phyloP scores from a whole-genome alignment of 2,113 vertebrate species.

The Gobiocypris rarus region DNA sequence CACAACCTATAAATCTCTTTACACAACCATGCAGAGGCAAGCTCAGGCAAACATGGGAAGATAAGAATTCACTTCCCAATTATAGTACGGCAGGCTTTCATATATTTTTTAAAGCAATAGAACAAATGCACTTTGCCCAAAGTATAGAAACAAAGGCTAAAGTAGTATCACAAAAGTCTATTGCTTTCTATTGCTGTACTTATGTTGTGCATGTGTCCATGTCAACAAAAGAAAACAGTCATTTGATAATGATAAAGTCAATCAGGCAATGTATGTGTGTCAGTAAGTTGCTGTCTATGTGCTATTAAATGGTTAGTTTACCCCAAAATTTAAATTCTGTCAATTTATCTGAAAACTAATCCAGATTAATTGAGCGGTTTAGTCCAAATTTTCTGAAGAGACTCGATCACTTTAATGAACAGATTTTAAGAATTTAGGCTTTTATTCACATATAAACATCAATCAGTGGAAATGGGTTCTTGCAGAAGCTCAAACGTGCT shows the following conservation, averaged over 20 bases:
- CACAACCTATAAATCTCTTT: conserved; percentile 43
- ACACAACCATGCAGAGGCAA: conserved; percentile 50
- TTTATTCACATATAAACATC: too few species aligned
- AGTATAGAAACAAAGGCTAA: background rate
- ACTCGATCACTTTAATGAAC: too few species aligned
- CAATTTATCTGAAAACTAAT: too few species aligned
- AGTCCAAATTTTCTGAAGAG: too few species aligned
- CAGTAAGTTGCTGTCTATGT: background rate
- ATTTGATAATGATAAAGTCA: background rate
- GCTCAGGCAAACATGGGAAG: conserved; percentile 63
- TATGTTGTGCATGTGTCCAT: conserved; percentile 27
- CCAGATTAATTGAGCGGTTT: too few species aligned
- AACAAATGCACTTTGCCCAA: conserved; percentile 40
- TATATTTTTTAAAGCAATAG: conserved; percentile 1
- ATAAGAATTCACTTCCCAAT: conserved; percentile 53
- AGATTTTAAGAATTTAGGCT: too few species aligned
- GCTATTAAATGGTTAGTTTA: too few species aligned
- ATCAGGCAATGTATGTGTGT: background rate
- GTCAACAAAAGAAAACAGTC: background rate
- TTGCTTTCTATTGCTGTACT: background rate
- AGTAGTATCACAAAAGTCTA: background rate
- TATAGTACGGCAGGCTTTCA: background rate
- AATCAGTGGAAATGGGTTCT: too few species aligned
- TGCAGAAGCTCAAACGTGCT: too few species aligned
- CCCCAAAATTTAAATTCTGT: too few species aligned